Percentiles rank a stretch among this genome's conserved stretches.
Conservation (phyloP, 2,113 vertebrate species). For the Sisor rabdophorus region DNA sequence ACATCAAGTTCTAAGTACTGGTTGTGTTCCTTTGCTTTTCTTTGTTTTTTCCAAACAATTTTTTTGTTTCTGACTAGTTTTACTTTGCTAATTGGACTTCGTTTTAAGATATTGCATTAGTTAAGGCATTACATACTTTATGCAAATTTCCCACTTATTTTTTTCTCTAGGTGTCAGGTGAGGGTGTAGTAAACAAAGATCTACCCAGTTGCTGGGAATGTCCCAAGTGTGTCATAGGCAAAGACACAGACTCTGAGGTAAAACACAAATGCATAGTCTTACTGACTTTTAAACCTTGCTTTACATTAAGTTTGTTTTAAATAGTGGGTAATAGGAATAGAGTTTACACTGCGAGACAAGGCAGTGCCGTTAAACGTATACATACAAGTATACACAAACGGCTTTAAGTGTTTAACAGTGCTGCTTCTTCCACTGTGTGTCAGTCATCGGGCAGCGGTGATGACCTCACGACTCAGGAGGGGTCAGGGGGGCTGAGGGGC, state of each 20-base stretch:
- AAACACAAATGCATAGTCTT: neutral
- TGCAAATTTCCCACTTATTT: no score
- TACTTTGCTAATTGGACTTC: neutral
- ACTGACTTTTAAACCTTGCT: neutral
- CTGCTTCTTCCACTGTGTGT: slow-evolving; percentile 53
- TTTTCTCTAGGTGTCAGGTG: slow-evolving; percentile 78
- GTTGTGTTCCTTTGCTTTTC: neutral
- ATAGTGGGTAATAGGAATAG: neutral
- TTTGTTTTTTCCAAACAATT: neutral
- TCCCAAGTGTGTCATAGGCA: slow-evolving; percentile 87
- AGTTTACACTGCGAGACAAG: neutral
- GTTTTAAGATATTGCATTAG: no score
- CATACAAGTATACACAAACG: slow-evolving; percentile 18
- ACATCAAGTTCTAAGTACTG: neutral
- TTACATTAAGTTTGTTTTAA: neutral
- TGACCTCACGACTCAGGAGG: slow-evolving; percentile 57
- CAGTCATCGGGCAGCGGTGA: slow-evolving; percentile 72
- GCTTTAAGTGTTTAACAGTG: slow-evolving; percentile 37
- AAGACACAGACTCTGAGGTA: slow-evolving; percentile 76
- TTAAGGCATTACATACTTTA: no score
- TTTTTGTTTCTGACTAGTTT: neutral
- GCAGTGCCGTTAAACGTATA: neutral
- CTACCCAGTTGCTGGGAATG: slow-evolving; percentile 97
- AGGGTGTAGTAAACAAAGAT: slow-evolving; percentile 89
- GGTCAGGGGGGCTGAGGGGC: slow-evolving; percentile 60